phyloP scores from a whole-genome alignment of 2,797 vertebrate genomes.

The Antrozous pallidus region DNA sequence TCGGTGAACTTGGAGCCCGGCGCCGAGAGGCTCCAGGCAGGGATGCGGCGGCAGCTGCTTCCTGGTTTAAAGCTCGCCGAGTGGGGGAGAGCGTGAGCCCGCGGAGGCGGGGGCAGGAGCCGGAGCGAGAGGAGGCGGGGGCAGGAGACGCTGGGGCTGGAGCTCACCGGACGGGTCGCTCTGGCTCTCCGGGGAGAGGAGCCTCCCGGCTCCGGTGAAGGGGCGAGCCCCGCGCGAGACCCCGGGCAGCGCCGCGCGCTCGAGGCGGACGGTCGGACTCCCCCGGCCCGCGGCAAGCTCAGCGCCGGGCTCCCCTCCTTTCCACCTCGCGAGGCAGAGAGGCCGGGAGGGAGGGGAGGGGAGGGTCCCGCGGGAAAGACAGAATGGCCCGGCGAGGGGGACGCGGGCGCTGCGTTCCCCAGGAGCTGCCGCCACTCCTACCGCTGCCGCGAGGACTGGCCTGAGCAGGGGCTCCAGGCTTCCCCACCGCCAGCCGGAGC shows the following conservation, averaged over 20 bases:
- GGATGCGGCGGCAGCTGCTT: conserved; percentile 62
- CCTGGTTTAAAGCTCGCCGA: conserved; percentile 66
- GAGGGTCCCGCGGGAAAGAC: conserved; percentile 2
- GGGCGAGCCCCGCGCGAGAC: not conserved
- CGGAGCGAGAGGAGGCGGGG: conserved; percentile 47
- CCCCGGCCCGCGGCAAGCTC: conserved; percentile 27
- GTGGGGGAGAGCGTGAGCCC: conserved; percentile 67
- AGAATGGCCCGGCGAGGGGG: conserved; percentile 61
- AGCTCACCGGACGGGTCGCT: conserved; percentile 70
- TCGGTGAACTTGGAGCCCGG: conserved; percentile 21
- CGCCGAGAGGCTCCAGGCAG: not conserved
- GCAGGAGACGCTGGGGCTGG: conserved; percentile 44
- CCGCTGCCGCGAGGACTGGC: conserved; percentile 32
- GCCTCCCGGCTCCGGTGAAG: conserved; percentile 54
- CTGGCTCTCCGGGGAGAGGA: conserved; percentile 58
- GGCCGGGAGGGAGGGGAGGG: conserved; percentile 55
- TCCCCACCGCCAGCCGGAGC: not conserved
- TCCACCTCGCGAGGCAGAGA: conserved; percentile 55
- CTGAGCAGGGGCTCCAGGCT: conserved; percentile 54
- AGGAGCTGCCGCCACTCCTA: not conserved
- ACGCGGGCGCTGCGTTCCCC: conserved; percentile 47
- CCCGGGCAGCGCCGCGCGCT: conserved; percentile 8
- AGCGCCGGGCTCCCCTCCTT: conserved; percentile 70
- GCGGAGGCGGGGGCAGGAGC: conserved; percentile 60
- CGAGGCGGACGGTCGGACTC: not conserved